Conservation (phyloP, 23 tunicate genomes). For the Ciona savignyi region DNA sequence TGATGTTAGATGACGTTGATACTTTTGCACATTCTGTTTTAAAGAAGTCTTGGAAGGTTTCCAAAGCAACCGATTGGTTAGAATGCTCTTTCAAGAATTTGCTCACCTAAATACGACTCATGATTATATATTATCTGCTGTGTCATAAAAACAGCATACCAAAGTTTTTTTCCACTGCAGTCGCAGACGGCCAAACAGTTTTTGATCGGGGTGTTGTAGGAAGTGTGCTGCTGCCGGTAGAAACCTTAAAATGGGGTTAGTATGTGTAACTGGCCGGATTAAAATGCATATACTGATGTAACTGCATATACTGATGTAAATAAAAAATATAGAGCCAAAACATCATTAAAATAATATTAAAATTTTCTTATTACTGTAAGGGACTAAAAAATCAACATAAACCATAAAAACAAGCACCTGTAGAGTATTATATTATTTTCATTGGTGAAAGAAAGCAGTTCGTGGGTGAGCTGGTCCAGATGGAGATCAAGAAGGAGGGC, state of each 20-base stretch:
- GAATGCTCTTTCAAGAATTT: conserved; percentile 25
- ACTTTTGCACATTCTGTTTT: conserved; percentile 21
- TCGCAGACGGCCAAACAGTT: conserved; percentile 40
- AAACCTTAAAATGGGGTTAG: conserved; percentile 9
- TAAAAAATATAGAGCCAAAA: too few species aligned
- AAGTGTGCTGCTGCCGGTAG: conserved; percentile 45
- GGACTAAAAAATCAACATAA: too few species aligned
- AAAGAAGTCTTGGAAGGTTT: conserved; percentile 10
- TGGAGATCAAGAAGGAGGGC: conserved; percentile 35
- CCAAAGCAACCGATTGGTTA: not conserved
- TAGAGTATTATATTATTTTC: conserved; percentile 25
- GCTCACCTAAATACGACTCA: conserved; percentile 10
- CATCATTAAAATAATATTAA: too few species aligned
- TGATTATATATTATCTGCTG: not conserved
- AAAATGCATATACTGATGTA: too few species aligned
- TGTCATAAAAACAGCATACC: conserved; percentile 17
- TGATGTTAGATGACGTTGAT: conserved; percentile 38
- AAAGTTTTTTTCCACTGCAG: conserved; percentile 50
- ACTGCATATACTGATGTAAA: too few species aligned
- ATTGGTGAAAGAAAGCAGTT: conserved; percentile 18
- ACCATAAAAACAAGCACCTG: conserved; percentile 1
- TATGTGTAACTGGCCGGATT: not conserved
- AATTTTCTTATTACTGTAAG: too few species aligned
- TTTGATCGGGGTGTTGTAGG: conserved; percentile 57
- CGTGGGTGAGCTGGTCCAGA: conserved; percentile 26